phyloP scores from a whole-genome alignment of 2,888 invertebrate genomes.

The Caenorhabditis plicata region DNA sequence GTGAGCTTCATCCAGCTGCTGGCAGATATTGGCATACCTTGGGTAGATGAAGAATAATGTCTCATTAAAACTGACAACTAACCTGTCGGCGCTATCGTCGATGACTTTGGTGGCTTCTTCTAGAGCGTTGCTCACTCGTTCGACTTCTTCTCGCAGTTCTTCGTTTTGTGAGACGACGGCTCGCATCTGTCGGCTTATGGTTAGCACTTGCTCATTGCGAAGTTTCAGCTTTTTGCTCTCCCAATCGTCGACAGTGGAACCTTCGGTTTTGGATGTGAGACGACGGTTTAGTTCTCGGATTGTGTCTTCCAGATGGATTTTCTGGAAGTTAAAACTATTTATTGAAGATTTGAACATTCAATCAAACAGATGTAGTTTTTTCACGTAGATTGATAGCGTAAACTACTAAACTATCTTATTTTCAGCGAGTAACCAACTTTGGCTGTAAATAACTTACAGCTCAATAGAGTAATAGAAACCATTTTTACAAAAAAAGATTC shows the following conservation, averaged over 20 bases:
- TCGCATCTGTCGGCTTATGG: conserved; percentile 57
- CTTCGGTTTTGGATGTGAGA: conserved; percentile 51
- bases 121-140: conserved; percentile 49
- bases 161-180: conserved; percentile 58
- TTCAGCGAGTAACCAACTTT: no score
- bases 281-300: conserved; percentile 59
- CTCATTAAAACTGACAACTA: not conserved
- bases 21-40: no score
- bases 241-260: conserved; percentile 51
- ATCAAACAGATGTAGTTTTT: no score
- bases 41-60: no score
- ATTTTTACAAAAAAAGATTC: no score
- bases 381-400: no score
- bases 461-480: no score
- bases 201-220: conserved; percentile 60
- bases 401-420: no score
- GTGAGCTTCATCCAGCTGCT: conserved; percentile 12
- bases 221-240: conserved; percentile 57
- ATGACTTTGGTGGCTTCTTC: conserved; percentile 59
- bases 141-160: conserved; percentile 50
- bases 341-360: no score
- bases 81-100: conserved; percentile 50
- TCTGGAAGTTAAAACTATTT: no score
- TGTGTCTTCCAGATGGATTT: conserved; percentile 59
- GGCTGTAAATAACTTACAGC: no score